phyloP scores from a whole-genome alignment of 2,797 vertebrate species.

The Coregonus ussuriensis region DNA sequence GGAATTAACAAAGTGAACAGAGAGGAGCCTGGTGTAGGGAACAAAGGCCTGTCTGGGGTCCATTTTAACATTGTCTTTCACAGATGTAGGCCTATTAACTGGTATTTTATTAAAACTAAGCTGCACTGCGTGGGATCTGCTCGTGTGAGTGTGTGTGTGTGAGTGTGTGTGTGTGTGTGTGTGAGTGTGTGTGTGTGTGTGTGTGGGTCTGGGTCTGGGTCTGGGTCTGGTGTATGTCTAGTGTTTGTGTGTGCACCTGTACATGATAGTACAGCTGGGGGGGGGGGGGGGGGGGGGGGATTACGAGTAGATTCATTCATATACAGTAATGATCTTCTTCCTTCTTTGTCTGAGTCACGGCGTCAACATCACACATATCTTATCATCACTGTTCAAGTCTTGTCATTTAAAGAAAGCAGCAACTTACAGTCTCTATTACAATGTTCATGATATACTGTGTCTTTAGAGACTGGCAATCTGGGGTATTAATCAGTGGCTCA shows the following conservation, averaged over 20 bases:
- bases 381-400: slow-evolving; percentile 33
- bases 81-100: slow-evolving; percentile 46
- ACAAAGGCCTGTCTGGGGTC: slow-evolving; percentile 48
- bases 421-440: slow-evolving; percentile 19
- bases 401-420: slow-evolving; percentile 34
- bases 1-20: slow-evolving; percentile 45
- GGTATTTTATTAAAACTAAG: slow-evolving; percentile 58
- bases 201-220: too few species aligned
- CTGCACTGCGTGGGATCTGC: slow-evolving; percentile 29
- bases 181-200: too few species aligned
- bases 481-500: background rate
- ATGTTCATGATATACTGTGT: background rate
- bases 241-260: background rate
- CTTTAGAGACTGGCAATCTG: background rate
- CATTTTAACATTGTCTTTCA: slow-evolving; percentile 43
- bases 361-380: slow-evolving; percentile 6
- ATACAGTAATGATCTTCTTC: background rate
- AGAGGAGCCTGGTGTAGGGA: slow-evolving; percentile 39
- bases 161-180: too few species aligned
- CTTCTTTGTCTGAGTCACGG: too few species aligned
- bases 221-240: too few species aligned
- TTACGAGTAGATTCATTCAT: slow-evolving; percentile 3
- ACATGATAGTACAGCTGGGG: slow-evolving; percentile 2
- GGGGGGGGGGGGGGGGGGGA: background rate
- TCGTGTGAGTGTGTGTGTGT: too few species aligned